These are phyloP conservation scores for Alethe castanea DNA, from an alignment of 2,113 vertebrate species.

Conservation along the genomic window DNA sequence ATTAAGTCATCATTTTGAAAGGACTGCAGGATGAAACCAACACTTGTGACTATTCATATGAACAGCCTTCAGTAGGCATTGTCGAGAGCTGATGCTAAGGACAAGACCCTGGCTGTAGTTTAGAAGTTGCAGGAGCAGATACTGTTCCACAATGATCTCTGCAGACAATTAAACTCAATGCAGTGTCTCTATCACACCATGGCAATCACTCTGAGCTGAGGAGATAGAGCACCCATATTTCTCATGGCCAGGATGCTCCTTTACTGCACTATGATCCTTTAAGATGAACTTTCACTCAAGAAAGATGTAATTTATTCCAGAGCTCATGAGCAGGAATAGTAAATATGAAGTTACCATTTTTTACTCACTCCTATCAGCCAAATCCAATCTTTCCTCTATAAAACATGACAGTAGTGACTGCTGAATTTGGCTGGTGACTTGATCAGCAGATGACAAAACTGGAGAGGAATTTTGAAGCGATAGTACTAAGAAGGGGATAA, in stretches of 20 bases:
- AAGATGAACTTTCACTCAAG: neutral
- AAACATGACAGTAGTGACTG: neutral
- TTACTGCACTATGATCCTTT: neutral
- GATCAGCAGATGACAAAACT: neutral
- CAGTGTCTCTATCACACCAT: neutral
- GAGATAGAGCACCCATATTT: neutral
- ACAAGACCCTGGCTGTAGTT: neutral
- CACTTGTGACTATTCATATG: neutral
- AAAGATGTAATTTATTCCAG: neutral
- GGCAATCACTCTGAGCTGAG: neutral
- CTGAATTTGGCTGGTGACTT: neutral
- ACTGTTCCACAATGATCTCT: neutral
- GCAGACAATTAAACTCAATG: neutral
- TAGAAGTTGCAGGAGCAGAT: neutral
- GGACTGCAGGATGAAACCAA: neutral
- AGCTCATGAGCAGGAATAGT: neutral
- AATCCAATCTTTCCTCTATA: neutral
- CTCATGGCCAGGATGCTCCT: neutral
- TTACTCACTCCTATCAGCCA: neutral
- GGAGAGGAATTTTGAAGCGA: neutral
- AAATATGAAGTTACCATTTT: neutral
- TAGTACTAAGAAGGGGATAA: neutral
- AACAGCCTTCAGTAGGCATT: neutral
- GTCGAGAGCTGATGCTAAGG: neutral
- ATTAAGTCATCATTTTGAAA: neutral